Conservation (phyloP, 2,797 vertebrate species). For the Cirrhinus mrigala region DNA sequence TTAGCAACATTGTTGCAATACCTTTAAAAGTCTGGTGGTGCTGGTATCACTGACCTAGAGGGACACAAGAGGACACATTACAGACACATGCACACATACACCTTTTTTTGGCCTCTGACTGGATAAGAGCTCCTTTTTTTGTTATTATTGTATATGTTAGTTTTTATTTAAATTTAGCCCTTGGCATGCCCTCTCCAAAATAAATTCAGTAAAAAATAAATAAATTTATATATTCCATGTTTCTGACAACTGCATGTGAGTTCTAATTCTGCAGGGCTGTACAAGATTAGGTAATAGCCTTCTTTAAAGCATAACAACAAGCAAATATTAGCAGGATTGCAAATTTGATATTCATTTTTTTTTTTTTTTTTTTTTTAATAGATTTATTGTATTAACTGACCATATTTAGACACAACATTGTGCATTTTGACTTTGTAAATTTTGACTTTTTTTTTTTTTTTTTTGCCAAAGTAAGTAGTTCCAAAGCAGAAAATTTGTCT, state of each 20-base stretch:
- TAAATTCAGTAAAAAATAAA: neutral
- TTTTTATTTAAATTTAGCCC: neutral
- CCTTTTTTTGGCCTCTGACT: neutral
- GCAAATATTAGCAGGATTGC: neutral
- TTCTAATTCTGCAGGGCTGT: neutral
- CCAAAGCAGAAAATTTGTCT: too few species aligned
- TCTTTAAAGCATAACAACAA: neutral
- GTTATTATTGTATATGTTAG: neutral
- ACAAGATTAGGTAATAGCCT: neutral
- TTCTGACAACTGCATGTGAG: neutral
- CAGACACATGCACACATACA: neutral
- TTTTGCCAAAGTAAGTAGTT: neutral
- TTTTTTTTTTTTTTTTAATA: too few species aligned
- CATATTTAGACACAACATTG: too few species aligned
- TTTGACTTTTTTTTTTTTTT: neutral
- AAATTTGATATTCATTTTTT: neutral
- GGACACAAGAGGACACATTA: neutral
- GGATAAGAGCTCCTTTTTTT: neutral
- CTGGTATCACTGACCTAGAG: slow-evolving; percentile 14
- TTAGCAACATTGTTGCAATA: neutral
- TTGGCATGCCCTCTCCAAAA: neutral
- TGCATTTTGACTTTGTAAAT: neutral
- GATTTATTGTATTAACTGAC: too few species aligned
- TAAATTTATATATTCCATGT: too few species aligned
- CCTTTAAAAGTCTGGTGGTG: slow-evolving; percentile 27